These are phyloP conservation scores for Caenorhabditis uteleia DNA, from an alignment of 2,888 invertebrate species.

Conservation along the genomic window DNA sequence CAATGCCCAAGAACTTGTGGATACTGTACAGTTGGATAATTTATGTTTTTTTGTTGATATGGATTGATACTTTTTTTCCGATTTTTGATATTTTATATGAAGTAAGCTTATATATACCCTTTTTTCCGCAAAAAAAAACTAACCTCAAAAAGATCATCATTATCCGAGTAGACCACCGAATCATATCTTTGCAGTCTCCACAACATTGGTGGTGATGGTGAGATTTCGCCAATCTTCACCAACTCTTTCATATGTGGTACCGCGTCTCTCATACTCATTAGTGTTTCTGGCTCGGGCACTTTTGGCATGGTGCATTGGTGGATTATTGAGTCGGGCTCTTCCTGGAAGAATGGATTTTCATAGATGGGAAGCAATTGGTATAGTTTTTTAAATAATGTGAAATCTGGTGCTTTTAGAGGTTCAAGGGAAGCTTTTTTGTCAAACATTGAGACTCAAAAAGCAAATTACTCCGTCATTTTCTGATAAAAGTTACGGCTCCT, in stretches of 20 bases:
- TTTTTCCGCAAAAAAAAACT: no score
- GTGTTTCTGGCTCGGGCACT: constrained; percentile 43
- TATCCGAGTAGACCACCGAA: constrained; percentile 24
- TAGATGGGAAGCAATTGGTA: not conserved
- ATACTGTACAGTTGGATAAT: no score
- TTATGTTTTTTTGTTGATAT: no score
- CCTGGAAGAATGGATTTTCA: constrained; percentile 12
- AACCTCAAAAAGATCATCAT: constrained; percentile 45
- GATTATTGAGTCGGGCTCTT: constrained; percentile 42
- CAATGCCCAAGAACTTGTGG: no score
- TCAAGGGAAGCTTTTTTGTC: no score
- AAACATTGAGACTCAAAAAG: no score
- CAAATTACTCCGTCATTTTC: no score
- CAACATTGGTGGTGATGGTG: constrained; percentile 24
- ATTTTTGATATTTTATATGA: no score
- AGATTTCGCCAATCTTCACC: constrained; percentile 29
- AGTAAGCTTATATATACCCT: no score
- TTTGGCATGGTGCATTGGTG: constrained; percentile 52
- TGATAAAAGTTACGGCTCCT: no score
- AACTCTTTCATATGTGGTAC: constrained; percentile 37
- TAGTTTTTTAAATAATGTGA: not conserved
- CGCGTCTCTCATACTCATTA: constrained; percentile 38
- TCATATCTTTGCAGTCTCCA: constrained; percentile 31
- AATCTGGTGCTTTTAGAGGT: no score
- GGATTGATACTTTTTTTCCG: no score